These are phyloP conservation scores for Prionailurus viverrinus DNA, from an alignment of 2,113 vertebrate species.

Conservation along the genomic window DNA sequence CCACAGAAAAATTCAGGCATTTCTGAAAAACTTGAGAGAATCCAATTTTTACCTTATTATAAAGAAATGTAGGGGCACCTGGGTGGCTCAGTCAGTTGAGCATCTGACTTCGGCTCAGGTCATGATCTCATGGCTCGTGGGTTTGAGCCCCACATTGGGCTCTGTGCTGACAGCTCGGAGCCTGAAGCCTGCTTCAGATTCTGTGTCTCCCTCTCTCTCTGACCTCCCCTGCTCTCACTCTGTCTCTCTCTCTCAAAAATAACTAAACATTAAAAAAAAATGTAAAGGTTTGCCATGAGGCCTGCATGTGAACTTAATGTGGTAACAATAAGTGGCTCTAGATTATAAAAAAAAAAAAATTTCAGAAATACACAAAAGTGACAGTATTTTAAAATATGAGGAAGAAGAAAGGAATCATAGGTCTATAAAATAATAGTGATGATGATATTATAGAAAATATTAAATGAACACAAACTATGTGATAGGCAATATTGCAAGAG, in stretches of 20 bases:
- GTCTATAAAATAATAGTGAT: slow-evolving; percentile 5
- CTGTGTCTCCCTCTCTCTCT: too few species aligned
- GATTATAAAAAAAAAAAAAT: not conserved
- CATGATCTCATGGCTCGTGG: too few species aligned
- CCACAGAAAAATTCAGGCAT: not conserved
- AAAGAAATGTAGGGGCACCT: not conserved
- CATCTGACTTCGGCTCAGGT: too few species aligned
- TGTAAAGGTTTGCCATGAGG: not conserved
- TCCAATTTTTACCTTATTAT: not conserved
- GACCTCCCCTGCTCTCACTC: too few species aligned
- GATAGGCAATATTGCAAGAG: not conserved
- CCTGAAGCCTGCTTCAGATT: too few species aligned
- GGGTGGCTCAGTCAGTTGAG: too few species aligned
- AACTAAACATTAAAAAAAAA: not conserved
- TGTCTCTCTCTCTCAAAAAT: too few species aligned
- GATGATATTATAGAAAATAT: not conserved
- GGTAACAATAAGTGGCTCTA: not conserved
- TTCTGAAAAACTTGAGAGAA: slow-evolving; percentile 37
- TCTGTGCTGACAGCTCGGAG: too few species aligned
- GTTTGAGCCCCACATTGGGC: too few species aligned
- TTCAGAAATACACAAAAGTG: not conserved
- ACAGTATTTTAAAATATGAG: not conserved
- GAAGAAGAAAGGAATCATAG: slow-evolving; percentile 24
- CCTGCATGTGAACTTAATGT: not conserved
- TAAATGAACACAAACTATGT: not conserved